phyloP scores from a whole-genome alignment of 2,888 invertebrate genomes.

The Metalampra italica region DNA sequence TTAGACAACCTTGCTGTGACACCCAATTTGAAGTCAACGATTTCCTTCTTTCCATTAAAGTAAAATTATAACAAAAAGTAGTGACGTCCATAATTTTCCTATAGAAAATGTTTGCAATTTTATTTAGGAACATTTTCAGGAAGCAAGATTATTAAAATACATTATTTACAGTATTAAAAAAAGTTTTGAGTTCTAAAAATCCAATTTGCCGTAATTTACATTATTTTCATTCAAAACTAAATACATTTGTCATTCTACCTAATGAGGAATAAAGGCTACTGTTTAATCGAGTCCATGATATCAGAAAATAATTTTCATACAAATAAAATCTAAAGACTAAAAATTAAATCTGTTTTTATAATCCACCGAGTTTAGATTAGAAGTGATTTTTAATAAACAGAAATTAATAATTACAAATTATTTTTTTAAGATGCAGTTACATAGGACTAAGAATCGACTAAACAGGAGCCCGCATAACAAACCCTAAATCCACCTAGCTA shows the following conservation, averaged over 20 bases:
- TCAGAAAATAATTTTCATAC: no score
- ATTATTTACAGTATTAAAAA: no score
- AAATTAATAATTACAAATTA: no score
- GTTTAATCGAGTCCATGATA: neutral
- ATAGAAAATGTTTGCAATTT: slow-evolving; percentile 7
- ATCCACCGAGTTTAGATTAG: no score
- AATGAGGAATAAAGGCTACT: neutral
- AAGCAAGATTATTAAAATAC: neutral
- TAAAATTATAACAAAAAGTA: neutral
- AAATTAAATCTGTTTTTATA: no score
- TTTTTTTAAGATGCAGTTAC: neutral
- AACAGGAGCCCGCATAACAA: no score
- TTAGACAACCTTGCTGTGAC: slow-evolving; percentile 8
- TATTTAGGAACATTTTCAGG: slow-evolving; percentile 9
- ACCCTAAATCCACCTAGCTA: slow-evolving; percentile 1
- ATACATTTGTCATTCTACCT: neutral
- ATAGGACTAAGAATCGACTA: neutral
- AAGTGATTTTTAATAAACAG: no score
- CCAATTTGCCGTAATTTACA: no score
- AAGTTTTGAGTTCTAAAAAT: no score
- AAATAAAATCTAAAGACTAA: no score
- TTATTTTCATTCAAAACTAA: no score
- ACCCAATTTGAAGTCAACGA: neutral
- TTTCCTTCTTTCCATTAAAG: no score
- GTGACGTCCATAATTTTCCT: neutral